Percentiles rank a stretch among this genome's conserved stretches.
Conservation (phyloP, 2,113 vertebrate genomes). For the Nothocercus nigrocapillus region DNA sequence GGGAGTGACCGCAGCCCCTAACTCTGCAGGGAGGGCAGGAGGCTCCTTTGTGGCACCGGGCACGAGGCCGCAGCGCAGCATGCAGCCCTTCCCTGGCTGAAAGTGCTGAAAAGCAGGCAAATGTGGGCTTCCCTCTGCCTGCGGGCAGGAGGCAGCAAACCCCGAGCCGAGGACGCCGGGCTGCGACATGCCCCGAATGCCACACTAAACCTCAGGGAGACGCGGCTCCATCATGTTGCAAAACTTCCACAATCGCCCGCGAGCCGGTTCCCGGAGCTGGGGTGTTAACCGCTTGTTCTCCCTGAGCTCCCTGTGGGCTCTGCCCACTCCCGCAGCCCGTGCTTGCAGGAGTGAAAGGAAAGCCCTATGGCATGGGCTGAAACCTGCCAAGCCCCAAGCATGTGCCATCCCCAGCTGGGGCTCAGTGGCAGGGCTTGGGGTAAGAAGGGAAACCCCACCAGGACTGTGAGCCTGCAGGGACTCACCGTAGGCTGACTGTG, state of each 20-base stretch:
- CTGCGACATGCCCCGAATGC: not conserved
- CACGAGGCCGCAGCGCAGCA: too few species aligned
- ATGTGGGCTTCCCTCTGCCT: not conserved
- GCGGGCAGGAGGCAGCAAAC: not conserved
- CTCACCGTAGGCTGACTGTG: not conserved
- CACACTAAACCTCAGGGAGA: not conserved
- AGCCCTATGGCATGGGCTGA: not conserved
- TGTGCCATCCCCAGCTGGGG: not conserved
- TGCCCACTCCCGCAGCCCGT: not conserved
- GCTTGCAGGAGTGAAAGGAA: not conserved
- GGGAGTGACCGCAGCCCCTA: not conserved
- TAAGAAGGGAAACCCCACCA: not conserved
- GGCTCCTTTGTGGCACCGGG: not conserved
- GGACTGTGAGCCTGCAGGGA: not conserved
- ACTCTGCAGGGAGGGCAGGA: rapidly evolving
- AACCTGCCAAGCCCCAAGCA: not conserved
- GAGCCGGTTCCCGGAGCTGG: rapidly evolving
- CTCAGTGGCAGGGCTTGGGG: not conserved
- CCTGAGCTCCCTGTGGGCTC: not conserved
- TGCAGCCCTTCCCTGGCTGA: not conserved
- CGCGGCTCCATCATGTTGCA: rapidly evolving
- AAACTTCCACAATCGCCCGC: not conserved
- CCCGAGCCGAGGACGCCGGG: rapidly evolving
- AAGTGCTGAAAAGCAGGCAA: not conserved
- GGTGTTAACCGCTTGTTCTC: not conserved